A percentile compares a stretch with the other conserved stretches of the same genome.
These are phyloP conservation scores for Montipora cactus DNA, from an alignment of 64 coral and sea anemone genomes.

Conservation along the genomic window DNA sequence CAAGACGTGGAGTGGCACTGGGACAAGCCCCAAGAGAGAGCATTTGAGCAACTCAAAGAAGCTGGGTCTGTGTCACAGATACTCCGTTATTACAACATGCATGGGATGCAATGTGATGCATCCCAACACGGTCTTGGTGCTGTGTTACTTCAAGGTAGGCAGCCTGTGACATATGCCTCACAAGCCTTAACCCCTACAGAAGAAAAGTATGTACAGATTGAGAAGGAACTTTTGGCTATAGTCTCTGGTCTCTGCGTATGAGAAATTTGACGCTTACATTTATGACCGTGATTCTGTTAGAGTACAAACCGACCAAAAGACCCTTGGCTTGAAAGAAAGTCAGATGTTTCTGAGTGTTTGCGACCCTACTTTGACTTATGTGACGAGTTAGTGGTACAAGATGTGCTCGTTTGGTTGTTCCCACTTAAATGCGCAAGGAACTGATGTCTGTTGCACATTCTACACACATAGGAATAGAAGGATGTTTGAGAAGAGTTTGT, in stretches of 20 bases:
- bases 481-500: background rate
- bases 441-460: background rate
- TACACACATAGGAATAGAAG: background rate
- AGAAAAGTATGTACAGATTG: slow-evolving; percentile 52
- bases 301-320: slow-evolving; percentile 52
- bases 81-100: background rate
- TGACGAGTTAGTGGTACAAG: background rate
- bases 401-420: slow-evolving; percentile 8
- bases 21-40: slow-evolving; percentile 9
- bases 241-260: slow-evolving; percentile 55
- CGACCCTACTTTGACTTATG: background rate
- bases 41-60: slow-evolving; percentile 8
- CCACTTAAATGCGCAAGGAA: background rate
- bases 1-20: background rate
- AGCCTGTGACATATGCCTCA: slow-evolving; percentile 49
- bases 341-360: background rate
- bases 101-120: slow-evolving; percentile 39
- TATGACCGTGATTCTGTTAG: slow-evolving; percentile 37
- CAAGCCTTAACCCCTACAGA: slow-evolving; percentile 20
- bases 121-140: slow-evolving; percentile 34
- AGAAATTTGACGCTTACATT: slow-evolving; percentile 42
- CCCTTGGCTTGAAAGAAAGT: slow-evolving; percentile 6
- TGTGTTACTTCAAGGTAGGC: slow-evolving; percentile 39
- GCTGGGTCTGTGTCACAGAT: background rate
- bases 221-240: slow-evolving; percentile 48